Evolutionary conservation across 1,140 invertebrate species (phyloP).

Genomic region (Trachelipus rathkii): DNA sequence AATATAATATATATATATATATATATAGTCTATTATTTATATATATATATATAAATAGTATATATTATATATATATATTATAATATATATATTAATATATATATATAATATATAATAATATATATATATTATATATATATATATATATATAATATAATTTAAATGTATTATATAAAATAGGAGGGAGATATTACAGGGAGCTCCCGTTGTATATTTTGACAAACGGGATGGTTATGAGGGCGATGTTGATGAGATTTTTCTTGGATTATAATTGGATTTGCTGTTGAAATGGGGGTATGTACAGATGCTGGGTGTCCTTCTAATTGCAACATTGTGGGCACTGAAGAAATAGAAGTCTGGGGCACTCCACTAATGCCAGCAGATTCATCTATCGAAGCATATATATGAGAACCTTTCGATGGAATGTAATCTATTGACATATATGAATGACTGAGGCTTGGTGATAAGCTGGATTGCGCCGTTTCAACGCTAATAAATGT

Average conservation of each 20-base stretch:
- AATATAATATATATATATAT: neutral
- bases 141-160: neutral
- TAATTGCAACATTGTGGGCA: neutral
- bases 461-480: conserved; percentile 40
- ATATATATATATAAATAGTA: neutral
- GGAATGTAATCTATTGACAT: conserved; percentile 47
- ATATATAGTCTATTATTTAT: neutral
- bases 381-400: conserved; percentile 57
- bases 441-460: conserved; percentile 44
- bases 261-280: neutral
- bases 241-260: neutral
- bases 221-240: neutral
- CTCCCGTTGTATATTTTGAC: neutral
- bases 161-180: neutral
- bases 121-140: neutral
- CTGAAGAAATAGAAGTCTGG: neutral
- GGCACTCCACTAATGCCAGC: neutral
- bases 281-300: neutral
- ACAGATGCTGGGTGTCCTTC: neutral
- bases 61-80: neutral
- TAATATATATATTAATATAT: neutral
- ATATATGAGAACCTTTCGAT: conserved; percentile 50
- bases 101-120: neutral
- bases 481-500: conserved; percentile 44
- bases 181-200: neutral